A percentile compares a stretch with the other conserved stretches of the same genome.
Conservation (phyloP, 2,113 vertebrate species). For the Nothobranchius furzeri region DNA sequence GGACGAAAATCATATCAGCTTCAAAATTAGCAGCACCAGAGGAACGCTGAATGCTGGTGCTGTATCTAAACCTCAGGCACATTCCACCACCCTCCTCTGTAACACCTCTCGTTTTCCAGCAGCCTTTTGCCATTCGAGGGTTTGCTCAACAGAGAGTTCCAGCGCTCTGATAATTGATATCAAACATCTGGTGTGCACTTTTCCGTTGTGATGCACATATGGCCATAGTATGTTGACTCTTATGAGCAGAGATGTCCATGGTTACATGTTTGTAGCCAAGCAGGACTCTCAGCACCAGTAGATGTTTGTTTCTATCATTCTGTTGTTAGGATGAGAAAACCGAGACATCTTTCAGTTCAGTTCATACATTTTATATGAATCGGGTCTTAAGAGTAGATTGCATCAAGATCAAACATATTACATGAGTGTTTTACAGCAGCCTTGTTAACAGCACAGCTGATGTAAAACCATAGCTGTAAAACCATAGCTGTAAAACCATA, state of each 20-base stretch:
- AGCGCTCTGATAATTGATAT: slow-evolving; percentile 61
- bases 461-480: too few relatives aligned
- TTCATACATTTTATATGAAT: too few relatives aligned
- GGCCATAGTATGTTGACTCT: slow-evolving; percentile 57
- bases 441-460: too few relatives aligned
- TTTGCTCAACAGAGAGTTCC: slow-evolving; percentile 52
- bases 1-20: slow-evolving; percentile 45
- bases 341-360: neutral
- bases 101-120: slow-evolving; percentile 50
- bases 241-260: slow-evolving; percentile 50
- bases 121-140: slow-evolving; percentile 42
- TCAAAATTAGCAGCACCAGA: slow-evolving; percentile 52
- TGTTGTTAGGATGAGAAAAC: neutral
- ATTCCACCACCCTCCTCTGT: slow-evolving; percentile 29
- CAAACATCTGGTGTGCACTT: slow-evolving; percentile 61
- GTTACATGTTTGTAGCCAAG: slow-evolving; percentile 27
- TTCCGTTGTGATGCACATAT: slow-evolving; percentile 54
- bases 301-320: slow-evolving; percentile 11
- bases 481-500: too few relatives aligned
- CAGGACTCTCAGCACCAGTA: slow-evolving; percentile 8
- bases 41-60: slow-evolving; percentile 32
- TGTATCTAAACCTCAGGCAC: slow-evolving; percentile 14
- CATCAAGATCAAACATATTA: too few relatives aligned
- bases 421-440: too few relatives aligned
- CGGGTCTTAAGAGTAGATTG: too few relatives aligned